Evolutionary conservation across 1,140 invertebrate genomes (phyloP).

Genomic region (Anadara kagoshimensis): DNA sequence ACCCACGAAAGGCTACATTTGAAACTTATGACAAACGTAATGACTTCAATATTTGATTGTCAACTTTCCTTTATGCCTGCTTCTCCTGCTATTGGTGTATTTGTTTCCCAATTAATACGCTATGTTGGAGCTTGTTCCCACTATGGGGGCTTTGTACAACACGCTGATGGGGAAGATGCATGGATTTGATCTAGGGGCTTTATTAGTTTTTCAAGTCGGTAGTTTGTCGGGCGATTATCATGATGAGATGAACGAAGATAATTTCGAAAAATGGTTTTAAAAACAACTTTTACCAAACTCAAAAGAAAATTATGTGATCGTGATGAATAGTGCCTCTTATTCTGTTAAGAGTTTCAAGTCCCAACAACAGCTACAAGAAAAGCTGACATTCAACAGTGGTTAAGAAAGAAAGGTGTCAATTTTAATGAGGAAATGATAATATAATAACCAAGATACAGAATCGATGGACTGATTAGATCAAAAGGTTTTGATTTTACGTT

Average conservation of each 20-base stretch:
- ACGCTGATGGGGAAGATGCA: neutral
- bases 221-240: conserved; percentile 3
- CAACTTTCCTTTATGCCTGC: too few relatives aligned
- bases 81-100: too few relatives aligned
- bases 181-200: neutral
- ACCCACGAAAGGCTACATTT: too few relatives aligned
- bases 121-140: too few relatives aligned
- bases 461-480: neutral
- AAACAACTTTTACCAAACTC: neutral
- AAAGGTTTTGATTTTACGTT: neutral
- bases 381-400: neutral
- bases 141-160: too few relatives aligned
- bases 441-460: neutral
- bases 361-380: neutral
- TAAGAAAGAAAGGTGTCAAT: neutral
- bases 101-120: too few relatives aligned
- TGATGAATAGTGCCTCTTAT: too few relatives aligned
- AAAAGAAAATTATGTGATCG: neutral
- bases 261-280: conserved; percentile 1
- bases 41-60: too few relatives aligned
- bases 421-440: too few relatives aligned
- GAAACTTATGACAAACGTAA: too few relatives aligned
- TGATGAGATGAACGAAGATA: conserved; percentile 1
- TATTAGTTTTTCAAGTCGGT: neutral
- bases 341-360: neutral